A percentile compares a stretch with the other conserved stretches of the same genome.
Evolutionary conservation across 2,113 vertebrate genomes (phyloP).

Genomic region (Martes martes): DNA sequence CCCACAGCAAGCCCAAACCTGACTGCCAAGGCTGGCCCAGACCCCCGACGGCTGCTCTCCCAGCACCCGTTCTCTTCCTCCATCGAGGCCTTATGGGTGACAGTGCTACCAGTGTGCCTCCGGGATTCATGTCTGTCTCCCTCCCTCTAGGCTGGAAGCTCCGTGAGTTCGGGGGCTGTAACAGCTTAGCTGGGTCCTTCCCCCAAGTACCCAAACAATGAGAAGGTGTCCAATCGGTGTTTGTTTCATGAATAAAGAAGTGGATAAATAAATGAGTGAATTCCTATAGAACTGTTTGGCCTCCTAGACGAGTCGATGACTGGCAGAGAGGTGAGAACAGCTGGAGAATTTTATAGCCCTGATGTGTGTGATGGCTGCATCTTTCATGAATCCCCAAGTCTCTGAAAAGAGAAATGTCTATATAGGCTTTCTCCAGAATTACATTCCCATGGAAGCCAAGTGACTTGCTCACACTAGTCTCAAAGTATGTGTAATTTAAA

Average conservation of each 20-base stretch:
- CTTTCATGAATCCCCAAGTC: neutral
- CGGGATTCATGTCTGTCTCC: neutral
- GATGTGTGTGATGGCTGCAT: neutral
- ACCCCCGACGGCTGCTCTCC: neutral
- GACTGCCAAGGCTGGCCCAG: neutral
- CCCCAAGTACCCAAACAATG: neutral
- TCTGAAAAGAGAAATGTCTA: slow-evolving; percentile 42
- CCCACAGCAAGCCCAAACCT: neutral
- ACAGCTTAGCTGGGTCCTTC: neutral
- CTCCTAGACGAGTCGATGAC: slow-evolving; percentile 25
- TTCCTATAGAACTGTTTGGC: neutral
- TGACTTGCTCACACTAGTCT: neutral
- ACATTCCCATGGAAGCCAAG: neutral
- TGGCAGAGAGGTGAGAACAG: neutral
- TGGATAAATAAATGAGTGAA: neutral
- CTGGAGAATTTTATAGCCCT: neutral
- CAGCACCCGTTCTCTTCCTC: neutral
- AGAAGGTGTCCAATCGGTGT: neutral
- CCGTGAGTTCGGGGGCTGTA: neutral
- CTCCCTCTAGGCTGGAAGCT: neutral
- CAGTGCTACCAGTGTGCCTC: neutral
- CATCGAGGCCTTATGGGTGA: neutral
- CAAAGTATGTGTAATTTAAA: slow-evolving; percentile 37
- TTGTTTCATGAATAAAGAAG: neutral
- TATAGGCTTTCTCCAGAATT: neutral